Base-by-base conservation (phyloP, 92 coral and sea anemone species). In the Heliopora coerulea region DNA sequence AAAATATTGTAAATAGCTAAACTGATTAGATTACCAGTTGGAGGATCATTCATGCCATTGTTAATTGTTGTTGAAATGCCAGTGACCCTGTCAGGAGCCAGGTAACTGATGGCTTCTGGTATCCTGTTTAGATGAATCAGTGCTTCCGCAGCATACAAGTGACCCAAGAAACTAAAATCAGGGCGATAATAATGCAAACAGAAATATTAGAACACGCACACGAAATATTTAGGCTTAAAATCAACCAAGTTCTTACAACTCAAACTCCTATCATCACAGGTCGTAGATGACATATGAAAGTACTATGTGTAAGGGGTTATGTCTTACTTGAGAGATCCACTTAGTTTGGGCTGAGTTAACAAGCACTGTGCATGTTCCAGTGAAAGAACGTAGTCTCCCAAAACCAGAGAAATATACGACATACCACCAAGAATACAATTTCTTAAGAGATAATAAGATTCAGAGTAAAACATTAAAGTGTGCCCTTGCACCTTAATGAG, bases 341-440 rank as follows among this genome's bases (percentile, higher is more conserved):
- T 75, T 31, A 93, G 90, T 61, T 85, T 78, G 0, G 96, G 78
- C 15, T 89, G 91, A 40, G 87, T 84, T 26, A 93, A 72, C 54
- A 93, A 70, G 17, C 76, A 75, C 81, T 93, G 96, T 62, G 98
- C 92, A 79, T 89, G 96, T 40, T 74, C 85, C 49, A 93, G 80
- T 15, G 96, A 89, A 81, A 84, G 86, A 41, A 93, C 93, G 68
- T 89, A 87, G 67, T 93, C 98, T 9, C 98, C 98, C 68, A 93
- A 65, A 33, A 91, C 93, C 46, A 93, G 84, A 4, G 98, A 83
- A 39, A 89, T 96, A 65, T 85, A 93, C 11, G 98, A 87, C 72
- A 88, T 93, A 65, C 96, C 82, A 20, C 86, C 88, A 11, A 93
- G 85, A 66, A 93, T 89, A n/a, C 90, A 73, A 56, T 89, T 86